These are phyloP conservation scores for Thunnus albacares DNA, from an alignment of 2,797 vertebrate species.

Conservation along the genomic window DNA sequence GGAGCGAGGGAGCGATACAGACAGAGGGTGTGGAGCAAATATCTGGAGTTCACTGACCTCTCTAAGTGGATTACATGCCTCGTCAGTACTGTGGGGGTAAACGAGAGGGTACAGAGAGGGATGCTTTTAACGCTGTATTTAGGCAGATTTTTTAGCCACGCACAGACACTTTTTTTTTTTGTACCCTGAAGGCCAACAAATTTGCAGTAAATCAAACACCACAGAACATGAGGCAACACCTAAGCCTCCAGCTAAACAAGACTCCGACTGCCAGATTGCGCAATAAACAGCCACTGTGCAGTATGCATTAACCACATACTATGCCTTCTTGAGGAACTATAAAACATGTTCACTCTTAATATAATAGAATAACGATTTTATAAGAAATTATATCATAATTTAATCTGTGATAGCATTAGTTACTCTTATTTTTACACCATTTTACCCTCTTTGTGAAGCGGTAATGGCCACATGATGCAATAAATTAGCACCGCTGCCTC, in stretches of 20 bases:
- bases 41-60: conserved; percentile 79
- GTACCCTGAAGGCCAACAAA: neutral
- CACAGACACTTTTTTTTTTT: neutral
- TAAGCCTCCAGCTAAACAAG: neutral
- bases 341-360: too few species aligned
- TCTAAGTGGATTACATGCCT: conserved; percentile 78
- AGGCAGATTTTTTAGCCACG: conserved; percentile 1
- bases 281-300: neutral
- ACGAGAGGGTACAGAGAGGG: conserved; percentile 5
- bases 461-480: neutral
- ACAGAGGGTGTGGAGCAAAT: conserved; percentile 61
- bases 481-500: too few species aligned
- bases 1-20: conserved; percentile 27
- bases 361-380: neutral
- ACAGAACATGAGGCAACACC: neutral
- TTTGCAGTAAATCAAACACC: neutral
- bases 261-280: neutral
- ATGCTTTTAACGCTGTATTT: conserved; percentile 13
- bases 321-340: neutral
- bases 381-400: neutral
- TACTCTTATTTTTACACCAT: too few species aligned
- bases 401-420: neutral
- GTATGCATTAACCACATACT: too few species aligned
- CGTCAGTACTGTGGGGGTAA: conserved; percentile 42
- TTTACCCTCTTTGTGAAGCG: neutral